Base-by-base conservation (phyloP, 2,888 invertebrate species). In the Pristionchus arcanus region DNA sequence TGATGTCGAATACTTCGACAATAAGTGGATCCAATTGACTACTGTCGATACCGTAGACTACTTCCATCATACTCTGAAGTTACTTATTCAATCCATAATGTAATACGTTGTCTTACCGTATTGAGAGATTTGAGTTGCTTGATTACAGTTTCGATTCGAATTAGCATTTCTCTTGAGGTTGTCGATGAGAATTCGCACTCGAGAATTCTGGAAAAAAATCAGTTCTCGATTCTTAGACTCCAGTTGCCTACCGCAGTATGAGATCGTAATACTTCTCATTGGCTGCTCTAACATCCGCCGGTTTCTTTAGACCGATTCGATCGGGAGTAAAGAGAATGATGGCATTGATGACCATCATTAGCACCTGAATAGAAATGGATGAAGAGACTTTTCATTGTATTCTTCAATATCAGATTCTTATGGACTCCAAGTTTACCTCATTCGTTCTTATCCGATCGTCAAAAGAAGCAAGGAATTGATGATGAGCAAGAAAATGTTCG, bases 221-320 rank as follows among this genome's bases (percentile, higher is more conserved):
- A 89, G 37, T 63, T n/a, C 28, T 9, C 34, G 83, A 42, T 59
- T 9, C 4, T 16, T 15, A 4, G 7, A 31, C 42, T 25, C 81
- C n/a, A 37, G 42, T 37, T 19, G 59, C 25, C 25, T 63, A 92
- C 92, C 92, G 85, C 34, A 90, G 77, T 31, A 93, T 87, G 87
- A 93, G 88, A 21, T 90, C 66, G 28, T 89, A 90, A 77, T 93
- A 93, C 28, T 66, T n/a, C 31, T 92, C 97, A 96, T 97, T 98
- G 95, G 97, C 97, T 90, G 97, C 95, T 95, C 97, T 97, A 91
- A 98, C 97, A 86, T 97, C 97, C 95, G 97, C 97, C 34, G 97
- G 96, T 95, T 98, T 98, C 92, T 97, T 97, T 31, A 98, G 97
- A 93, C 97, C 96, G 0, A 97, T 96, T 90, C 98, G 87, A 77